Percentiles rank a stretch among this genome's conserved stretches.
These are phyloP conservation scores for Nomada lathburiana DNA, from an alignment of 2,888 invertebrate genomes.

Conservation along the genomic window DNA sequence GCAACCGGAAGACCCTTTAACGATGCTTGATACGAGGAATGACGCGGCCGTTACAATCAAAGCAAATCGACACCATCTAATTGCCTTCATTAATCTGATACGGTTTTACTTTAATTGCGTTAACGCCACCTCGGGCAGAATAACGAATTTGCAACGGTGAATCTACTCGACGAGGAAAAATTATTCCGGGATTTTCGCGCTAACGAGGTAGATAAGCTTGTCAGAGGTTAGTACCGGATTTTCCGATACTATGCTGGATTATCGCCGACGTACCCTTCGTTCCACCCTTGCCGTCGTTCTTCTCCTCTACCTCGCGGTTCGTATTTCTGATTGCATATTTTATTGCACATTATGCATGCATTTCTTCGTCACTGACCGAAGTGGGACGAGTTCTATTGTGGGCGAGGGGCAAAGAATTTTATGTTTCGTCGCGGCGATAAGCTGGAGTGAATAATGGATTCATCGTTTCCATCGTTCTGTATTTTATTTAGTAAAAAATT, in stretches of 20 bases:
- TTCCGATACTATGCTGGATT: conserved; percentile 69
- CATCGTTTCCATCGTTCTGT: conserved; percentile 10
- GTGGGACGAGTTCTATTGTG: too few species aligned
- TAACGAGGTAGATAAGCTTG: conserved; percentile 72
- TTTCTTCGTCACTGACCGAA: background rate
- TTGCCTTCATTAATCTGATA: conserved; percentile 62
- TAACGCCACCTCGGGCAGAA: conserved; percentile 34
- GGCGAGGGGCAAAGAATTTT: too few species aligned
- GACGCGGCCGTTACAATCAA: conserved; percentile 23
- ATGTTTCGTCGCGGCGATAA: conserved; percentile 35
- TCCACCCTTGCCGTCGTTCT: background rate
- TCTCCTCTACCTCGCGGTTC: background rate
- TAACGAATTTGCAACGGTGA: conserved; percentile 66
- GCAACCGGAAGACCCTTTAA: conserved; percentile 18
- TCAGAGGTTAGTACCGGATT: conserved; percentile 67
- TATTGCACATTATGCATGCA: conserved; percentile 28
- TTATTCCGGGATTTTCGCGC: conserved; percentile 63
- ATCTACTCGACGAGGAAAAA: conserved; percentile 60
- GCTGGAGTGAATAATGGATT: conserved; percentile 17
- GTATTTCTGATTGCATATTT: conserved; percentile 10
- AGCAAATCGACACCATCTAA: conserved; percentile 37
- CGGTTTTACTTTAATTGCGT: conserved; percentile 68
- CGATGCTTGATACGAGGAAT: conserved; percentile 21
- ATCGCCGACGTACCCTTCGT: conserved; percentile 39
- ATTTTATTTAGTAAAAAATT: background rate